Evolutionary conservation across 2,888 invertebrate species (phyloP), one percentile per base, ranked within the genome.

Genomic region (Pelosia muscerda): DNA sequence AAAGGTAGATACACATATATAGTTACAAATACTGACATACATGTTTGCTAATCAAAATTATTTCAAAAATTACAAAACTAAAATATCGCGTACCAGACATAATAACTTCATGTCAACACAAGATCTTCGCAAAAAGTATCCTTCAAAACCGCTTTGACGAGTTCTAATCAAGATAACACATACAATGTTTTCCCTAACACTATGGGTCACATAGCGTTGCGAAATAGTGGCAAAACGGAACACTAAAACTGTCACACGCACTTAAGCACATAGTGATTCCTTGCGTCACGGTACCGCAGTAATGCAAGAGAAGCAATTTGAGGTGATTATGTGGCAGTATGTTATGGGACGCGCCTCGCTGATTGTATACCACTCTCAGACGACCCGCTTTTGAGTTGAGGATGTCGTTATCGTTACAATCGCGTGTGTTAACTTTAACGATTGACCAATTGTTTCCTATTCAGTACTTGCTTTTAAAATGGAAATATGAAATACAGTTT

Each of bases 201-300:
- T 15, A 66, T 58, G 55, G 68, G 69, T 62, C 74, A 54, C 61
- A 69, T 26, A 55, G 59, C 19, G 25, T 81, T 81, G 73, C 71
- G 64, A 71, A 72, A 82, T 63, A 34, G 60, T 78, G 81, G 70
- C 74, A 66, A 73, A 73, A 79, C 53, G 54, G 11, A 66, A 75
- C 81, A 79, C 72, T 78, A 66, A 66, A 69, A 68, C 68, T 81
- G 82, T 82, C 82, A 81, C 83, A 82, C 73, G 66, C 72, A 75
- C 74, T 76, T 78, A 73, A 70, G 61, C 73, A 76, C 66, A 65
- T 62, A 62, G 67, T 67, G 72, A 78, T 79, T 78, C 77, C 79
- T 81, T 83, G 31, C 66, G 34, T 56, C 66, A 66, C 63, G 38
- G 55, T 31, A 53, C 5, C 23, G 28, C 26, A 42, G 63, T 71